These are phyloP conservation scores for Prunella strophiata DNA, from an alignment of 2,797 vertebrate genomes.

Conservation along the genomic window DNA sequence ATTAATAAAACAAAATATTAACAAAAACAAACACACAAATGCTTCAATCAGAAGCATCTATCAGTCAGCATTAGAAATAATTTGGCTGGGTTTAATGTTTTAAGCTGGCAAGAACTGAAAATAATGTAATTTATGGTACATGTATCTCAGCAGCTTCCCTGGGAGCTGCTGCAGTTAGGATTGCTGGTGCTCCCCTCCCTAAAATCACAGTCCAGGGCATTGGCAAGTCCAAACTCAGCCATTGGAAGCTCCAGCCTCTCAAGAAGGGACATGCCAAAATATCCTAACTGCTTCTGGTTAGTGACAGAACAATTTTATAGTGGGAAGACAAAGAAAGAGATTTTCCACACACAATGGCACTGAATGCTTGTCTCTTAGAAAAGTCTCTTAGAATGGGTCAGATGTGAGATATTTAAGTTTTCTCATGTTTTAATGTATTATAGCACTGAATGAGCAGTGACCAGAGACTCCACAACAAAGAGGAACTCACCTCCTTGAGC, in stretches of 20 bases:
- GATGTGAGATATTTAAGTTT: neutral
- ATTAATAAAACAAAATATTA: neutral
- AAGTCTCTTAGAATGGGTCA: neutral
- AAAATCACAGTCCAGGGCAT: neutral
- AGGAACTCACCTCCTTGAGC: slow-evolving; percentile 89
- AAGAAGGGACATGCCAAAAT: neutral
- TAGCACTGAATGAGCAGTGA: neutral
- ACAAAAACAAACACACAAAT: neutral
- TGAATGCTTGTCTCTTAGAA: neutral
- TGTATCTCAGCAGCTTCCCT: neutral
- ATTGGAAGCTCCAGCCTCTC: neutral
- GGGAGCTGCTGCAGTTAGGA: neutral
- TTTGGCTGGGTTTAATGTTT: neutral
- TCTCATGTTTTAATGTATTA: neutral
- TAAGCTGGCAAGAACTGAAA: neutral
- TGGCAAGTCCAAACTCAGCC: neutral
- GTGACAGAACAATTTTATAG: neutral
- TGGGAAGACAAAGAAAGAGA: neutral
- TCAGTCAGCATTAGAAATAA: neutral
- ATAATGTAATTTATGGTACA: neutral
- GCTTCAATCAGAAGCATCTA: neutral
- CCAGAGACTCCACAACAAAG: neutral
- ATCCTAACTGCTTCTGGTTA: neutral
- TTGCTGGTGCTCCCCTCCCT: neutral
- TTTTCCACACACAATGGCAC: neutral